Conservation (phyloP, 64 coral and sea anemone genomes). For the Pocillopora verrucosa region DNA sequence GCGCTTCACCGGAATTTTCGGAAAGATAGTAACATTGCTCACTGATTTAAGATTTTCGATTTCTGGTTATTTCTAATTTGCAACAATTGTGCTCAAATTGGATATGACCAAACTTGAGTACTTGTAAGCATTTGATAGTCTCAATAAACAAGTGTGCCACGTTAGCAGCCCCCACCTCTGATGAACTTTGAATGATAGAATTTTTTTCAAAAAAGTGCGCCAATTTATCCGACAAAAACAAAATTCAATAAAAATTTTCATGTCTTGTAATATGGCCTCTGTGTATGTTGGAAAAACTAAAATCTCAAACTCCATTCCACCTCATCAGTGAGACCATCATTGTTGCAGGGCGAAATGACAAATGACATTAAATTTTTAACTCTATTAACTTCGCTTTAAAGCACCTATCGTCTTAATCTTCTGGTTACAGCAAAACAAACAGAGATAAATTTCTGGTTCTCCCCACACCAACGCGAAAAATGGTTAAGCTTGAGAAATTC, state of each 20-base stretch:
- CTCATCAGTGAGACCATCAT: neutral
- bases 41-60: too few relatives aligned
- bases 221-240: neutral
- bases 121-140: too few relatives aligned
- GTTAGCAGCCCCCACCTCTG: neutral
- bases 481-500: neutral
- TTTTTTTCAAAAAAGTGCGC: neutral
- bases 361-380: neutral
- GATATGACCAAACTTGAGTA: too few relatives aligned
- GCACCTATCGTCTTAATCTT: neutral
- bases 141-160: too few relatives aligned
- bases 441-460: neutral
- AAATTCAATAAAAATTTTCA: too few relatives aligned
- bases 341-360: neutral
- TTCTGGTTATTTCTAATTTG: too few relatives aligned
- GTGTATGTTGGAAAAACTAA: neutral
- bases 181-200: neutral
- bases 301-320: neutral
- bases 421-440: neutral
- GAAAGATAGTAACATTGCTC: too few relatives aligned
- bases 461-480: neutral
- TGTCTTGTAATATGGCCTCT: too few relatives aligned
- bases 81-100: too few relatives aligned
- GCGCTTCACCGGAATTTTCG: too few relatives aligned
- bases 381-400: neutral